phyloP scores from a whole-genome alignment of 2,888 invertebrate genomes.

The Empis livida region DNA sequence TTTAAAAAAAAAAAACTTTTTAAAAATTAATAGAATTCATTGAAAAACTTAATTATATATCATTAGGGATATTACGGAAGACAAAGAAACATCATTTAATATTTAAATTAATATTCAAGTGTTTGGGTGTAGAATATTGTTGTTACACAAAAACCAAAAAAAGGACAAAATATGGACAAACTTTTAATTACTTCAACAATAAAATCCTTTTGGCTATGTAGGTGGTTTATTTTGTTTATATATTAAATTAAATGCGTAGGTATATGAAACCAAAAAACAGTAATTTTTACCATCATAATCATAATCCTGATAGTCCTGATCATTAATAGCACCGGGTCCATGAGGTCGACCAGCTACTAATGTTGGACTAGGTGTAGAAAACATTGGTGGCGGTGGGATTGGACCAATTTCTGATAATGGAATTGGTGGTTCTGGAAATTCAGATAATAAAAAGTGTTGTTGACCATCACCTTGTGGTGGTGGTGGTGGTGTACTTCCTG shows the following conservation, averaged over 20 bases:
- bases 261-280: too few relatives aligned
- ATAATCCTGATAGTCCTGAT: constrained; percentile 41
- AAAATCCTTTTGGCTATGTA: neutral
- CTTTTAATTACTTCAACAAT: neutral
- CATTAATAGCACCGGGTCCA: constrained; percentile 34
- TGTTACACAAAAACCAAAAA: neutral
- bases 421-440: constrained; percentile 84
- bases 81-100: too few relatives aligned
- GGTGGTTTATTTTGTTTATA: neutral
- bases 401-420: constrained; percentile 87
- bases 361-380: constrained; percentile 74
- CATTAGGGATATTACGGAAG: too few relatives aligned
- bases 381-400: constrained; percentile 90
- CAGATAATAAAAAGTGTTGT: constrained; percentile 59
- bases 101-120: too few relatives aligned
- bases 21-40: too few relatives aligned
- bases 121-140: too few relatives aligned
- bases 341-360: constrained; percentile 44
- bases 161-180: neutral
- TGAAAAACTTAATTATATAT: too few relatives aligned
- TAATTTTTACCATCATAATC: constrained; percentile 48
- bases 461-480: constrained; percentile 28
- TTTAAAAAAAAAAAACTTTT: too few relatives aligned
- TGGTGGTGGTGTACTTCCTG: constrained; percentile 32
- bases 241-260: too few relatives aligned